Evolutionary conservation across 2,797 vertebrate species (phyloP).

Genomic region (Coendou prehensilis): DNA sequence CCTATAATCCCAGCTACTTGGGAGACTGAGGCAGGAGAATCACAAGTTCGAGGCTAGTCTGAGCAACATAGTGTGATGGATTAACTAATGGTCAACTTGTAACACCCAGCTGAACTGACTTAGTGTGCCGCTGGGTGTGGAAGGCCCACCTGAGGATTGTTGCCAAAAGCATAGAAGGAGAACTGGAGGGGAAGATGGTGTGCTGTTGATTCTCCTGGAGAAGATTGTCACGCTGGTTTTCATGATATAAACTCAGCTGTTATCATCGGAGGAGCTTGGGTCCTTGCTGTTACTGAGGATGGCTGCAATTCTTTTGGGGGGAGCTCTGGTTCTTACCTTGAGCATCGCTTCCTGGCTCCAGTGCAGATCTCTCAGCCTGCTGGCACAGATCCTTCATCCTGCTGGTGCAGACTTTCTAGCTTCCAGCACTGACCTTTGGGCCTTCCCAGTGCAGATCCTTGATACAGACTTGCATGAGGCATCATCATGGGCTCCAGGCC

Average conservation of each 20-base stretch:
- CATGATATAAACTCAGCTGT: background rate
- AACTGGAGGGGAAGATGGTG: background rate
- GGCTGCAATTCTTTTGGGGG: background rate
- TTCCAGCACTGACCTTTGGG: background rate
- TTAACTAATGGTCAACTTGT: background rate
- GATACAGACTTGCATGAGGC: background rate
- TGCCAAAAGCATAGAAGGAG: background rate
- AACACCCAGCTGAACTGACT: background rate
- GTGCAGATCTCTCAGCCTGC: background rate
- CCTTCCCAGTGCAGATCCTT: background rate
- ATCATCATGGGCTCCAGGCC: too few relatives aligned
- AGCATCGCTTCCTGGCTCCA: background rate
- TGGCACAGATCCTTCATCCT: background rate
- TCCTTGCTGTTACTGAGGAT: background rate
- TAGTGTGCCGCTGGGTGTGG: background rate
- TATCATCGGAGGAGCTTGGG: background rate
- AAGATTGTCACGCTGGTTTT: background rate
- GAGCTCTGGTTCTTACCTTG: background rate
- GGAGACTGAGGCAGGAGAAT: background rate
- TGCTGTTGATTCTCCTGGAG: background rate
- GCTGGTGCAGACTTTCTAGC: background rate
- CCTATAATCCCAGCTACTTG: background rate
- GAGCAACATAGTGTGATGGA: background rate
- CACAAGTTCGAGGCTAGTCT: background rate
- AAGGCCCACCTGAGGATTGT: background rate